Percentiles rank a stretch among this genome's conserved stretches.
These are phyloP conservation scores for Lindbergichthys nudifrons DNA, from an alignment of 2,797 vertebrate species.

Conservation along the genomic window DNA sequence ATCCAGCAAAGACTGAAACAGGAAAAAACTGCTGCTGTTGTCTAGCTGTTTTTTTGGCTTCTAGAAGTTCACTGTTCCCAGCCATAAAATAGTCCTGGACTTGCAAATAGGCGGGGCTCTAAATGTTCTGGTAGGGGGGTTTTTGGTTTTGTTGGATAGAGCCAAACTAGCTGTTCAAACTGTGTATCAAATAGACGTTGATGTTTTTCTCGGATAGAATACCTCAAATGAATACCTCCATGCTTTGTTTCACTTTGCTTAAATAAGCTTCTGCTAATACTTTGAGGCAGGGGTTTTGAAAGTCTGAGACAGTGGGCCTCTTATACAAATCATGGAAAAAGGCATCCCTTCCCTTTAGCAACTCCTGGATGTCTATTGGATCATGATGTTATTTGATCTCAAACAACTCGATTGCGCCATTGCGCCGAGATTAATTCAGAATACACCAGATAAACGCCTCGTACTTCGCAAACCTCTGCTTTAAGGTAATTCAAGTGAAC, in stretches of 20 bases:
- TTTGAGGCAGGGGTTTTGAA: background rate
- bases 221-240: background rate
- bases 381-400: no score
- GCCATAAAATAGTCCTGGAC: background rate
- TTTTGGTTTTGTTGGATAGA: background rate
- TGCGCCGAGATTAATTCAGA: no score
- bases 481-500: slow-evolving; percentile 36
- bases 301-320: no score
- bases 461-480: no score
- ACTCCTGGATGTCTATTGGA: no score
- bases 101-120: background rate
- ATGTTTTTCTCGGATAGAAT: background rate
- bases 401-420: no score
- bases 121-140: background rate
- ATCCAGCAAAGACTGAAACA: background rate
- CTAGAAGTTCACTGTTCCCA: background rate
- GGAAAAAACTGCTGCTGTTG: background rate
- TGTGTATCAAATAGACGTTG: background rate
- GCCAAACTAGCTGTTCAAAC: background rate
- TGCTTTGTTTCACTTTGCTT: slow-evolving; percentile 2
- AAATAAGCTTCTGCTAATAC: slow-evolving; percentile 20
- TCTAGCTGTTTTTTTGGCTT: background rate
- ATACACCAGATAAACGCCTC: no score
- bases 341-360: no score
- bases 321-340: no score